Percentiles rank a stretch among this genome's conserved stretches.
Evolutionary conservation across 2,113 vertebrate species (phyloP).

Genomic region (Pluvialis apricaria): DNA sequence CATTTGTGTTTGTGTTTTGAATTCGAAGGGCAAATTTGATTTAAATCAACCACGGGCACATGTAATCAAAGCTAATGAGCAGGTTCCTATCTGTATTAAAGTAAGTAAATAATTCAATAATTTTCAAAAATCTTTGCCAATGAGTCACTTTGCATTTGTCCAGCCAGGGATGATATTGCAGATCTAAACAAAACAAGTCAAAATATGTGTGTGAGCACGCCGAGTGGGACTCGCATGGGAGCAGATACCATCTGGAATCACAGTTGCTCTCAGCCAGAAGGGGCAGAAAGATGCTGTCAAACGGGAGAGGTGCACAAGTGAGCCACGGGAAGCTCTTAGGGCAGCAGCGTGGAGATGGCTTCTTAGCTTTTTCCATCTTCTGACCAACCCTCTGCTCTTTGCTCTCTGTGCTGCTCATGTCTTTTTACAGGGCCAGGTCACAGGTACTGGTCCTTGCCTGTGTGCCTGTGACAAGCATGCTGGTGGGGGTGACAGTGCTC

Average conservation of each 20-base stretch:
- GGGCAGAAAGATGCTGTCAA: neutral
- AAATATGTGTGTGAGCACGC: neutral
- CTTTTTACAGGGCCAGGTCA: neutral
- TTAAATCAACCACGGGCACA: neutral
- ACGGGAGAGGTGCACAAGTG: neutral
- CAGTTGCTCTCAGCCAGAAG: neutral
- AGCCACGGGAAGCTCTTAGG: neutral
- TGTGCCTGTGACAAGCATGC: rapidly evolving
- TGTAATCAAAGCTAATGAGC: slow-evolving; percentile 15
- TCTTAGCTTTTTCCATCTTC: neutral
- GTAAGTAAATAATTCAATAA: neutral
- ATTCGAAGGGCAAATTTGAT: neutral
- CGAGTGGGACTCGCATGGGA: neutral
- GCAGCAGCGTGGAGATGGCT: neutral
- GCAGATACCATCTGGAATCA: slow-evolving; percentile 23
- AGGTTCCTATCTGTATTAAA: neutral
- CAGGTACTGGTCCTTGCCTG: rapidly evolving
- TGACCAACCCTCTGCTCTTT: neutral
- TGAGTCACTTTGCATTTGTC: slow-evolving; percentile 8
- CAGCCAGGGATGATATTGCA: neutral
- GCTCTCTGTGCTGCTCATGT: neutral
- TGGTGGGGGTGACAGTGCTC: neutral
- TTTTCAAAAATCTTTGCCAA: neutral
- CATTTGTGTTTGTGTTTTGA: neutral
- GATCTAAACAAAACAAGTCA: slow-evolving; percentile 6